A percentile compares a stretch with the other conserved stretches of the same genome.
These are phyloP conservation scores for Plebejus melissa DNA, from an alignment of 2,888 invertebrate species.

Conservation along the genomic window DNA sequence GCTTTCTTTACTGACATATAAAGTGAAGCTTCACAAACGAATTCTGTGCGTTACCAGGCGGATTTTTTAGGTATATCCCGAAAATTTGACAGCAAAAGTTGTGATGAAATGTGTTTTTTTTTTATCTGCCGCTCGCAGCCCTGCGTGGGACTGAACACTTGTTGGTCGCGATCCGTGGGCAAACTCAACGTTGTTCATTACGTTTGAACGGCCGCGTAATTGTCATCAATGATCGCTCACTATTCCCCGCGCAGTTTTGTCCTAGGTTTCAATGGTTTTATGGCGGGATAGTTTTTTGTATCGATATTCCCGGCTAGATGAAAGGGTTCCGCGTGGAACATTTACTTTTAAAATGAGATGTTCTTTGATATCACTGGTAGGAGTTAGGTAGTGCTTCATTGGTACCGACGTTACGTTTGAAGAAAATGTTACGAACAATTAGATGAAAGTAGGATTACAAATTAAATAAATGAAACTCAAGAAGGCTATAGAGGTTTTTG, in stretches of 20 bases:
- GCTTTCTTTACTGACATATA: background rate
- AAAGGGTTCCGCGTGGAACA: background rate
- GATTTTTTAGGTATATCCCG: background rate
- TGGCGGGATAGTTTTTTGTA: constrained; percentile 9
- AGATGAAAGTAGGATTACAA: too few relatives aligned
- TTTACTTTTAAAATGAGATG: background rate
- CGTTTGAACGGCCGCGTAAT: constrained; percentile 34
- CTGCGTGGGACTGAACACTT: constrained; percentile 27
- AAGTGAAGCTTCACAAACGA: background rate
- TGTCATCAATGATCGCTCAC: constrained; percentile 33
- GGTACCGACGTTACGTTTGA: too few relatives aligned
- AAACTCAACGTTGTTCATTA: constrained; percentile 33
- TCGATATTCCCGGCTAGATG: background rate
- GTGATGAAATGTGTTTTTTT: background rate
- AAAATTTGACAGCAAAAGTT: background rate
- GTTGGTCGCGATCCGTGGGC: constrained; percentile 29
- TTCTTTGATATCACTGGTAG: background rate
- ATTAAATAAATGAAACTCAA: too few relatives aligned
- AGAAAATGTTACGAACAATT: too few relatives aligned
- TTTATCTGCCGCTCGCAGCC: background rate
- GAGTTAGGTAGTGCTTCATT: too few relatives aligned
- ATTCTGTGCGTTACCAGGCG: background rate
- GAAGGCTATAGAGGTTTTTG: too few relatives aligned
- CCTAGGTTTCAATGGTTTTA: constrained; percentile 18
- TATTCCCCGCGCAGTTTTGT: constrained; percentile 20